Evolutionary conservation across 2,888 invertebrate genomes (phyloP).

Genomic region (Nycteola revayana): DNA sequence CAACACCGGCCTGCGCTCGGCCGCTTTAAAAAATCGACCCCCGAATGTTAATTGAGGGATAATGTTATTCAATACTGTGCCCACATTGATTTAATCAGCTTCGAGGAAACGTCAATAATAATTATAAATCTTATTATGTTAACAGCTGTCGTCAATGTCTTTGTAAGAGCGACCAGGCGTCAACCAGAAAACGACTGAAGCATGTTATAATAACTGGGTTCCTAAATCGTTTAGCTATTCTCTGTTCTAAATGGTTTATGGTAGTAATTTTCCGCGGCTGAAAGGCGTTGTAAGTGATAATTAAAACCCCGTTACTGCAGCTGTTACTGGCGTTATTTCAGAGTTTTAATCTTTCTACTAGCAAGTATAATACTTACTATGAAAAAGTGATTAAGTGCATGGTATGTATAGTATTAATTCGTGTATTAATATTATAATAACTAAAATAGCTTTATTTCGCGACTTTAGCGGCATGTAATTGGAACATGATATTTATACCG

Average conservation of each 20-base stretch:
- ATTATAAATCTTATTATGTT: conserved; percentile 24
- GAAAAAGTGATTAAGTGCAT: conserved; percentile 53
- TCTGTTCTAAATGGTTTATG: conserved; percentile 69
- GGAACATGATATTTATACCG: too few relatives aligned
- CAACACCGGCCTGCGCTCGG: conserved; percentile 65
- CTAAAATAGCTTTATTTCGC: conserved; percentile 16
- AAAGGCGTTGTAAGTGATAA: conserved; percentile 76
- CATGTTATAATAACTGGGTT: conserved; percentile 59
- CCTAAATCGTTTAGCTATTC: conserved; percentile 62
- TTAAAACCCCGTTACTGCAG: conserved; percentile 75
- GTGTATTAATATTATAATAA: conserved; percentile 34
- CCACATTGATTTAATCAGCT: conserved; percentile 61
- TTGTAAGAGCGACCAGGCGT: conserved; percentile 22
- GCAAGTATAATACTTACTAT: conserved; percentile 42
- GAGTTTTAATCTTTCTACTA: conserved; percentile 62
- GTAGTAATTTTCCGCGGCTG: conserved; percentile 67
- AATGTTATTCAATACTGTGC: conserved; percentile 71
- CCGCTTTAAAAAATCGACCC: conserved; percentile 71
- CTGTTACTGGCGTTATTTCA: conserved; percentile 69
- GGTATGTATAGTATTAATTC: conserved; percentile 42
- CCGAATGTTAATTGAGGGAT: conserved; percentile 75
- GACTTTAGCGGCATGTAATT: too few relatives aligned
- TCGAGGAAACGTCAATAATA: conserved; percentile 41
- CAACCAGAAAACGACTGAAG: conserved; percentile 38
- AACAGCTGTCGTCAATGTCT: conserved; percentile 20